These are phyloP conservation scores for Vanessa atalanta DNA, from an alignment of 1,140 invertebrate species.

Conservation along the genomic window DNA sequence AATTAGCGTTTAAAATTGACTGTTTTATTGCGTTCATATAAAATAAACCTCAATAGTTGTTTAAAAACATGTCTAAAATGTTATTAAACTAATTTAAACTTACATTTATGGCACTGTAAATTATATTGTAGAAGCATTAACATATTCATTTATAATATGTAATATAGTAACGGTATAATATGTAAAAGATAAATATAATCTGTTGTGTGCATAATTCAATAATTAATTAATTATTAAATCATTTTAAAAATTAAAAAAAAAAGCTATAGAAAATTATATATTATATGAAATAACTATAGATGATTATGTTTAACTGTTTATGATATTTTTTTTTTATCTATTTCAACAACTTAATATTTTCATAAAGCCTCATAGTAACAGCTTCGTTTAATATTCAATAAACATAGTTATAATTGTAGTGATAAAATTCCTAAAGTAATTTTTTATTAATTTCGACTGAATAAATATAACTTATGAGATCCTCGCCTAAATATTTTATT, in stretches of 20 bases:
- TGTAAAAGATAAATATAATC: conserved; percentile 11
- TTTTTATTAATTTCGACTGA: conserved; percentile 14
- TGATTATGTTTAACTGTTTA: conserved; percentile 1
- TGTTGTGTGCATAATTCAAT: conserved; percentile 8
- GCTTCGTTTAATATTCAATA: not conserved
- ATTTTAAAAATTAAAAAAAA: not conserved
- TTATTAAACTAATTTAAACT: not conserved
- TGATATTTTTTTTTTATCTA: conserved; percentile 5
- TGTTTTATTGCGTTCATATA: conserved; percentile 43
- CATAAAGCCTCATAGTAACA: conserved; percentile 21
- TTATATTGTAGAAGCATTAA: conserved; percentile 18
- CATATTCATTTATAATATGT: not conserved
- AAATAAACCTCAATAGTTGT: conserved; percentile 12
- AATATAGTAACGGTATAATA: conserved; percentile 3
- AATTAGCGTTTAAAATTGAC: conserved; percentile 41
- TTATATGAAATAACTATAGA: conserved; percentile 12
- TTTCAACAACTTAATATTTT: conserved; percentile 13
- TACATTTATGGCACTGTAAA: conserved; percentile 14
- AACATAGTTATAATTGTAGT: not conserved
- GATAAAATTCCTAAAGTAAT: conserved; percentile 22
- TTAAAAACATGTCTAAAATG: not conserved
- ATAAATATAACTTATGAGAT: conserved; percentile 50
- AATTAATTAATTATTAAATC: not conserved
- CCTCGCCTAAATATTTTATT: conserved; percentile 52
- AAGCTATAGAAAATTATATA: conserved; percentile 1